These are phyloP conservation scores for Climacteris rufus DNA, from an alignment of 2,113 vertebrate species.

Conservation along the genomic window DNA sequence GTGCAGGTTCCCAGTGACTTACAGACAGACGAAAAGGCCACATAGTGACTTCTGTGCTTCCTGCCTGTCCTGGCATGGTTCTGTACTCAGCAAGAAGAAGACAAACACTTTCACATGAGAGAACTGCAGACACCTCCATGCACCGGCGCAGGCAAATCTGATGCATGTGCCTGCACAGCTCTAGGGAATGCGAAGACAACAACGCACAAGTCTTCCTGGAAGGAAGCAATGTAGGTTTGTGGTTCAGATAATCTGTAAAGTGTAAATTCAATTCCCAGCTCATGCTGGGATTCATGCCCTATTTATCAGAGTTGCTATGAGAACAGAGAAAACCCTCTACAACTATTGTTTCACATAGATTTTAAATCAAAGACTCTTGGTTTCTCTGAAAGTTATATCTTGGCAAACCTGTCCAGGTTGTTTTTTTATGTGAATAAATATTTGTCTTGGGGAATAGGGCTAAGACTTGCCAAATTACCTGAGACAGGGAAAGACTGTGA, in stretches of 20 bases:
- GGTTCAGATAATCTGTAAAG: not conserved
- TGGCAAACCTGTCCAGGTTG: not conserved
- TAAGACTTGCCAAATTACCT: not conserved
- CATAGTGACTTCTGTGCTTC: not conserved
- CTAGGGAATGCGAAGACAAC: not conserved
- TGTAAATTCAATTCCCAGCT: not conserved
- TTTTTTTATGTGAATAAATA: not conserved
- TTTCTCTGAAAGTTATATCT: not conserved
- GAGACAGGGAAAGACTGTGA: not conserved
- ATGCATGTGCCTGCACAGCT: fast-evolving
- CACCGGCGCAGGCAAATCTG: fast-evolving
- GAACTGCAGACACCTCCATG: not conserved
- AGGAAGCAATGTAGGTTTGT: not conserved
- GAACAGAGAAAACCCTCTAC: not conserved
- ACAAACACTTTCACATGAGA: not conserved
- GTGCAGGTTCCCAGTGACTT: not conserved
- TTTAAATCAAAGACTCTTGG: not conserved
- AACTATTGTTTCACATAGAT: not conserved
- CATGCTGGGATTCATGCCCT: not conserved
- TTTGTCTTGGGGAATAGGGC: not conserved
- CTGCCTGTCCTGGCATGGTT: not conserved
- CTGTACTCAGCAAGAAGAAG: not conserved
- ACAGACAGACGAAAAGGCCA: fast-evolving
- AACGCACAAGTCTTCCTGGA: not conserved
- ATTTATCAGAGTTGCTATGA: not conserved